These are phyloP conservation scores for Pentamera pediparva DNA, from an alignment of 53 echinoderm and acorn worm species.

Conservation along the genomic window DNA sequence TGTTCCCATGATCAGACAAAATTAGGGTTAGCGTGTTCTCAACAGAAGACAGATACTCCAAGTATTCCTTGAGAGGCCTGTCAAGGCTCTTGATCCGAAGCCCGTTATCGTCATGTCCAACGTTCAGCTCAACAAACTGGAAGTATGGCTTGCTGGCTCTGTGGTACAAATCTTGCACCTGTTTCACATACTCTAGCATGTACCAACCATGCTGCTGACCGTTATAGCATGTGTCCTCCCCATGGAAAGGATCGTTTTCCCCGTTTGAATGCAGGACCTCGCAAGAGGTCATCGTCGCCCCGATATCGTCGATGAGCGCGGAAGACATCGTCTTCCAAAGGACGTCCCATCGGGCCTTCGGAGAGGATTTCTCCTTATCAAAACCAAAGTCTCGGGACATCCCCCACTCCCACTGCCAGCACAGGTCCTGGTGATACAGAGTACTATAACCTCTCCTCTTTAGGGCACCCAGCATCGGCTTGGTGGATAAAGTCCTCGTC, in stretches of 20 bases:
- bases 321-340: conserved; percentile 31
- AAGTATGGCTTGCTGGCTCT: conserved; percentile 46
- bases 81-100: conserved; percentile 67
- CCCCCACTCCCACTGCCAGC: conserved; percentile 95
- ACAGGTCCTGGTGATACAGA: conserved; percentile 71
- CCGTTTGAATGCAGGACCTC: conserved; percentile 67
- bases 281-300: conserved; percentile 63
- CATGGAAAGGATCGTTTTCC: conserved; percentile 78
- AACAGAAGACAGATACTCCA: conserved; percentile 40
- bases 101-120: conserved; percentile 63
- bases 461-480: conserved; percentile 37
- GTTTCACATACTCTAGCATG: conserved; percentile 49
- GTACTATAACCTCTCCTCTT: conserved; percentile 70
- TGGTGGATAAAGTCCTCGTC: conserved; percentile 36
- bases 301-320: conserved; percentile 58
- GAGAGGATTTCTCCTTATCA: conserved; percentile 33
- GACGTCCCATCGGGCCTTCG: conserved; percentile 58
- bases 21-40: conserved; percentile 67
- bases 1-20: conserved; percentile 80
- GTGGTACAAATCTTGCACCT: conserved; percentile 32
- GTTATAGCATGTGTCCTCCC: conserved; percentile 68
- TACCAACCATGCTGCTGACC: conserved; percentile 69
- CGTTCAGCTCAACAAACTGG: conserved; percentile 55
- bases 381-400: conserved; percentile 70
- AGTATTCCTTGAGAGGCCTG: conserved; percentile 48